Evolutionary conservation across 2,797 vertebrate genomes (phyloP).

Genomic region (Chiloscyllium punctatum): DNA sequence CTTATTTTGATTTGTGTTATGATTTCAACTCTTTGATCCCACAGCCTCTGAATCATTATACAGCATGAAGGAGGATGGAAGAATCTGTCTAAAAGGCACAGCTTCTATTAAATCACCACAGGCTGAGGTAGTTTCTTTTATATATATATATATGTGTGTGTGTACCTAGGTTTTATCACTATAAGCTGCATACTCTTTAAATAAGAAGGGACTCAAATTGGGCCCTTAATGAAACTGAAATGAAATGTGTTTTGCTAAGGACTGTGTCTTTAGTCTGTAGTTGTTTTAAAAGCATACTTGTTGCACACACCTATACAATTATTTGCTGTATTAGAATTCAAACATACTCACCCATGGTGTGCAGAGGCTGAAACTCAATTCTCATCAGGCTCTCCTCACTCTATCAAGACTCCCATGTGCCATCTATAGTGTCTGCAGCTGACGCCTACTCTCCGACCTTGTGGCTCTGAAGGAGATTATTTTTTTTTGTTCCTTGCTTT

Average conservation of each 20-base stretch:
- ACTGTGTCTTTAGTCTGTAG: neutral
- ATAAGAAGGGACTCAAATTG: neutral
- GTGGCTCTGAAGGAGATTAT: conserved; percentile 3
- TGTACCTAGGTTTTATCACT: neutral
- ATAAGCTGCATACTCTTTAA: neutral
- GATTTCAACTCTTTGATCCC: neutral
- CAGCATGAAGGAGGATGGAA: neutral
- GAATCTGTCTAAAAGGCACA: neutral
- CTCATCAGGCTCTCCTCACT: neutral
- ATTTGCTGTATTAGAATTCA: neutral
- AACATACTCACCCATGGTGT: neutral
- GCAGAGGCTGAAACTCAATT: neutral
- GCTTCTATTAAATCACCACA: neutral
- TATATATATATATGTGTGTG: neutral
- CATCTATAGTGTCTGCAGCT: conserved; percentile 16
- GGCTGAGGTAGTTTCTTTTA: neutral
- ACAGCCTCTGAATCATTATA: neutral
- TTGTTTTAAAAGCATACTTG: neutral
- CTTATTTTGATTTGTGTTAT: neutral
- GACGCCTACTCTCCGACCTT: neutral
- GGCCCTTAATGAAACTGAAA: conserved; percentile 1
- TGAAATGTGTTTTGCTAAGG: neutral
- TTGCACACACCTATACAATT: neutral
- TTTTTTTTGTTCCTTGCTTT: conserved; percentile 11
- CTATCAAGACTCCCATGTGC: neutral